Conservation (phyloP, 2,888 invertebrate genomes). For the Andrena marginata region DNA sequence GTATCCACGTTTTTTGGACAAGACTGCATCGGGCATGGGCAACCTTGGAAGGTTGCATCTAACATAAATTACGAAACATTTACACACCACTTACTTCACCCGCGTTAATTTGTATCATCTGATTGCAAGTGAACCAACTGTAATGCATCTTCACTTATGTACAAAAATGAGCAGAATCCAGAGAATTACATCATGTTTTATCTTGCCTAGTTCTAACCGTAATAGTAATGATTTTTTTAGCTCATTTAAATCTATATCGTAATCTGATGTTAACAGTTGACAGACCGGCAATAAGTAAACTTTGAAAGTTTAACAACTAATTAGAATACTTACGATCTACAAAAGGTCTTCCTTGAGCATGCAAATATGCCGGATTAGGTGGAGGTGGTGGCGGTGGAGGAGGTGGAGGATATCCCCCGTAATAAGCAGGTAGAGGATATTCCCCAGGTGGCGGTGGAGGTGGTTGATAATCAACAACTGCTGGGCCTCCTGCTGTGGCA, state of each 20-base stretch:
- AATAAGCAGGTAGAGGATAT: constrained; percentile 87
- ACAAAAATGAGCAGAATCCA: not conserved
- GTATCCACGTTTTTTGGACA: constrained; percentile 99
- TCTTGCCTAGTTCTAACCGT: not conserved
- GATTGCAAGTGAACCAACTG: not conserved
- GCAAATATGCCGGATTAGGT: constrained; percentile 85
- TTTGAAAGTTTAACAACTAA: not conserved
- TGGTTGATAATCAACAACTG: constrained; percentile 85
- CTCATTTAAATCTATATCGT: not conserved
- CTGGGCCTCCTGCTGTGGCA: constrained; percentile 84
- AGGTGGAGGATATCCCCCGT: constrained; percentile 84
- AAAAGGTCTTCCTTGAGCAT: constrained; percentile 84
- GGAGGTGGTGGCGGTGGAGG: constrained; percentile 87
- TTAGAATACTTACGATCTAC: constrained; percentile 81
- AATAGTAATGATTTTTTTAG: not conserved
- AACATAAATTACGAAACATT: constrained; percentile 22
- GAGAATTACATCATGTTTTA: not conserved
- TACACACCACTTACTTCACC: not conserved
- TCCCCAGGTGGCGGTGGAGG: constrained; percentile 85
- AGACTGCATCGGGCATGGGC: constrained; percentile 96
- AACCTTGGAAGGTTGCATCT: constrained; percentile 89
- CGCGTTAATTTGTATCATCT: not conserved
- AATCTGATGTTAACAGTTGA: not conserved
- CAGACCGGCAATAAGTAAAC: not conserved
- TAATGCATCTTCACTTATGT: not conserved